These are phyloP conservation scores for Carollia perspicillata DNA, from an alignment of 2,113 vertebrate genomes.

Conservation along the genomic window DNA sequence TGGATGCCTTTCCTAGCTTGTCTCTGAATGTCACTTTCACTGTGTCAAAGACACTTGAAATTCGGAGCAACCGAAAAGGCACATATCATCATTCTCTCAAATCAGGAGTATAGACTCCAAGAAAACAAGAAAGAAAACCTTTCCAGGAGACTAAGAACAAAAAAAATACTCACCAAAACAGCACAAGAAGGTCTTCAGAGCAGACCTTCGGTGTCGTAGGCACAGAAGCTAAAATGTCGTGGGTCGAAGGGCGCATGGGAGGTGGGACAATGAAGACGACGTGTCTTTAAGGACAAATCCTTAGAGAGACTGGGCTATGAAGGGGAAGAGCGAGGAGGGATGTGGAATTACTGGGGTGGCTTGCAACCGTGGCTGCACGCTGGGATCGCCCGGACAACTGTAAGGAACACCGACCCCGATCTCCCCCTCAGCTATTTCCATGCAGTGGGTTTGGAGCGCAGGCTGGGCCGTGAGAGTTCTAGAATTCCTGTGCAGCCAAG, in stretches of 20 bases:
- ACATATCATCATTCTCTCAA: background rate
- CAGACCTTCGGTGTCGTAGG: background rate
- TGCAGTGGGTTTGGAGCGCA: background rate
- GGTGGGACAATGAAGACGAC: background rate
- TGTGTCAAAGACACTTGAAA: background rate
- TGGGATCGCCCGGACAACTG: background rate
- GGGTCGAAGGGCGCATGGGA: background rate
- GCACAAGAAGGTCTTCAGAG: background rate
- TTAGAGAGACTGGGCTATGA: background rate
- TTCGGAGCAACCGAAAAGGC: background rate
- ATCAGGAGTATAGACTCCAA: background rate
- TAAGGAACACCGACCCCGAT: background rate
- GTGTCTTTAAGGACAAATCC: background rate
- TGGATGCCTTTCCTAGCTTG: background rate
- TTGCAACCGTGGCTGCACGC: background rate
- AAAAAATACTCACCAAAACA: background rate
- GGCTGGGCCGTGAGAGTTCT: background rate
- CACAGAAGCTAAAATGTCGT: background rate
- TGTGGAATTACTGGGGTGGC: background rate
- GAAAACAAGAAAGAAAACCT: background rate
- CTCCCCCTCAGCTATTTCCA: background rate
- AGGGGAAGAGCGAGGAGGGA: background rate
- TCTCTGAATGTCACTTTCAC: background rate
- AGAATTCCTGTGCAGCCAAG: background rate
- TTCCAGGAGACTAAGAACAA: background rate